Evolutionary conservation across 1,140 invertebrate species (phyloP).

Genomic region (Psix sp.): DNA sequence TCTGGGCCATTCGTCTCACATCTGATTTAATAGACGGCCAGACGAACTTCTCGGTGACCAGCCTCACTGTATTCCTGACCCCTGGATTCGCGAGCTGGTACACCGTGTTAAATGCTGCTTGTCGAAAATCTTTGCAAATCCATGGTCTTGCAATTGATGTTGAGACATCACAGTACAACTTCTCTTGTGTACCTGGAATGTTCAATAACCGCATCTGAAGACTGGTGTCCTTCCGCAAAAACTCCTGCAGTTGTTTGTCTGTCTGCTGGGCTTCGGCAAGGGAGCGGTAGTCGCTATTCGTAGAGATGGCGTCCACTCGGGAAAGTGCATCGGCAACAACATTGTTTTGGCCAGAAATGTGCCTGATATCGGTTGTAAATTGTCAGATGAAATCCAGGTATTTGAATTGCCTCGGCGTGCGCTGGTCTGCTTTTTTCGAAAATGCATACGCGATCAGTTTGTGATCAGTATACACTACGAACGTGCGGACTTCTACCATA

Average conservation of each 20-base stretch:
- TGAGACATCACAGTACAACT: constrained; percentile 12
- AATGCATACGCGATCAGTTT: constrained; percentile 1
- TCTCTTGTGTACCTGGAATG: background rate
- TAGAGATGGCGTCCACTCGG: constrained; percentile 56
- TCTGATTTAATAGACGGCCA: constrained; percentile 52
- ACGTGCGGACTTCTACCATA: constrained; percentile 4
- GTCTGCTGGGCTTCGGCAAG: constrained; percentile 11
- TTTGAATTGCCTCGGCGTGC: constrained; percentile 41
- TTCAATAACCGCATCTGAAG: too few species aligned
- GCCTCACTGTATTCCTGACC: constrained; percentile 15
- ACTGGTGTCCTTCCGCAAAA: background rate
- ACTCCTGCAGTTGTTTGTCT: constrained; percentile 1
- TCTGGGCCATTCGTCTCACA: constrained; percentile 17
- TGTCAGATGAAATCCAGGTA: constrained; percentile 68
- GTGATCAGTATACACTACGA: too few species aligned
- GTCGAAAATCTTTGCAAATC: constrained; percentile 33
- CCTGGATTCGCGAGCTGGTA: constrained; percentile 54
- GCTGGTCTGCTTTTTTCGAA: constrained; percentile 5
- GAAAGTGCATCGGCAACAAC: too few species aligned
- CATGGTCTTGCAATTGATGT: constrained; percentile 13
- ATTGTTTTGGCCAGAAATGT: too few species aligned
- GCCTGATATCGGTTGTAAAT: too few species aligned
- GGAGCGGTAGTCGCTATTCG: background rate
- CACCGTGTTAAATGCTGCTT: constrained; percentile 63
- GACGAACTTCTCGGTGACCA: constrained; percentile 35